These are phyloP conservation scores for Rhea pennata DNA, from an alignment of 2,113 vertebrate species.

Conservation along the genomic window DNA sequence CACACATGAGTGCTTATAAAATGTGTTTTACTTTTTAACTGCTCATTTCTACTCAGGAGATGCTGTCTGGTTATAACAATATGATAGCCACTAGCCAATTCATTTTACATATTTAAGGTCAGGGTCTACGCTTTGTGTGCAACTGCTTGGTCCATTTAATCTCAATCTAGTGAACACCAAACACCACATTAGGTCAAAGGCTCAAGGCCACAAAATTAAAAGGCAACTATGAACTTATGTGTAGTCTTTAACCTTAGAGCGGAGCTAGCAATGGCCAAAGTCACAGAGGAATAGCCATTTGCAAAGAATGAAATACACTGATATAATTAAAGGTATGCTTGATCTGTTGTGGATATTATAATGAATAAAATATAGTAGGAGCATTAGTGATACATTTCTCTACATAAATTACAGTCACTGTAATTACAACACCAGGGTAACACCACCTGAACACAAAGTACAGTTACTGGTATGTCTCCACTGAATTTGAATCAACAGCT, in stretches of 20 bases:
- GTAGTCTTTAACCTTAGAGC: slow-evolving; percentile 50
- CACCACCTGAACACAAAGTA: not conserved
- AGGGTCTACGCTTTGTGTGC: slow-evolving; percentile 30
- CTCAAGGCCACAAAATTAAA: slow-evolving; percentile 72
- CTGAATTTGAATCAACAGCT: not conserved
- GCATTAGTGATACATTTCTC: not conserved
- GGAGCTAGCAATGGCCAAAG: slow-evolving; percentile 1
- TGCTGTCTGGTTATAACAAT: slow-evolving; percentile 51
- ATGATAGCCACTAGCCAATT: slow-evolving; percentile 39
- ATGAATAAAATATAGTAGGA: not conserved
- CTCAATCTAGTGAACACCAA: slow-evolving; percentile 57
- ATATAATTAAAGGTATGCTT: not conserved
- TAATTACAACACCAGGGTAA: not conserved
- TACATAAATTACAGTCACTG: not conserved
- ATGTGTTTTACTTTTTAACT: not conserved
- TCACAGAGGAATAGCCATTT: slow-evolving; percentile 33
- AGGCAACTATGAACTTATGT: slow-evolving; percentile 39
- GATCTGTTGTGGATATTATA: not conserved
- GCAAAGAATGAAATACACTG: slow-evolving; percentile 13
- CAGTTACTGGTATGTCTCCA: not conserved
- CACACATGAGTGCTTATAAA: slow-evolving; percentile 16
- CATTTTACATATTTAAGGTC: slow-evolving; percentile 73
- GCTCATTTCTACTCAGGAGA: slow-evolving; percentile 31
- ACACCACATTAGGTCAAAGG: slow-evolving; percentile 63
- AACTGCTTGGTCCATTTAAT: slow-evolving; percentile 61